A percentile compares a stretch with the other conserved stretches of the same genome.
Conservation (phyloP, 2,888 invertebrate species). For the Drosophila conformis region DNA sequence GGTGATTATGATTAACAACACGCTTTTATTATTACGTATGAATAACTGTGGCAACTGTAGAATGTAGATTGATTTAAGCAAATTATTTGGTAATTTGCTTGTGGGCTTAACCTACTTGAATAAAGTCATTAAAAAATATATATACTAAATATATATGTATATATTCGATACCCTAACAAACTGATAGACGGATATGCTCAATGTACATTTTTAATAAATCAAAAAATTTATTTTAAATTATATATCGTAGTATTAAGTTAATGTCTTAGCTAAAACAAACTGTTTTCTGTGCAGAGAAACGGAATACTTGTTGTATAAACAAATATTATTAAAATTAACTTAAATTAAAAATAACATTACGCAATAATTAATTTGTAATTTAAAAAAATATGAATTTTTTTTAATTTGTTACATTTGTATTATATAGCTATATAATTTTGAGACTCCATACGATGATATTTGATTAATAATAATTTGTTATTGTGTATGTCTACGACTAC, state of each 20-base stretch:
- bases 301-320: too few relatives aligned
- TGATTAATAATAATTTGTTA: too few relatives aligned
- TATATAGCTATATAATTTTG: too few relatives aligned
- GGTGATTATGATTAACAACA: constrained; percentile 2
- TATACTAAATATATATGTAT: too few relatives aligned
- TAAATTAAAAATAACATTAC: too few relatives aligned
- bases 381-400: too few relatives aligned
- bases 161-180: not conserved
- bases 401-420: too few relatives aligned
- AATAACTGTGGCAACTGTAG: not conserved
- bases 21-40: not conserved
- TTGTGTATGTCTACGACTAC: too few relatives aligned
- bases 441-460: too few relatives aligned
- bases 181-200: not conserved
- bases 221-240: not conserved
- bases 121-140: not conserved
- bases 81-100: constrained; percentile 9
- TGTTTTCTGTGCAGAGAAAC: too few relatives aligned
- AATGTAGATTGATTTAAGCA: constrained; percentile 1
- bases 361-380: too few relatives aligned
- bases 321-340: too few relatives aligned
- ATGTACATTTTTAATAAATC: not conserved
- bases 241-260: rapidly evolving
- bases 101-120: not conserved
- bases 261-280: not conserved